A percentile compares a stretch with the other conserved stretches of the same genome.
Evolutionary conservation across 2,797 vertebrate genomes (phyloP).

Genomic region (Cyprinodon diabolis): DNA sequence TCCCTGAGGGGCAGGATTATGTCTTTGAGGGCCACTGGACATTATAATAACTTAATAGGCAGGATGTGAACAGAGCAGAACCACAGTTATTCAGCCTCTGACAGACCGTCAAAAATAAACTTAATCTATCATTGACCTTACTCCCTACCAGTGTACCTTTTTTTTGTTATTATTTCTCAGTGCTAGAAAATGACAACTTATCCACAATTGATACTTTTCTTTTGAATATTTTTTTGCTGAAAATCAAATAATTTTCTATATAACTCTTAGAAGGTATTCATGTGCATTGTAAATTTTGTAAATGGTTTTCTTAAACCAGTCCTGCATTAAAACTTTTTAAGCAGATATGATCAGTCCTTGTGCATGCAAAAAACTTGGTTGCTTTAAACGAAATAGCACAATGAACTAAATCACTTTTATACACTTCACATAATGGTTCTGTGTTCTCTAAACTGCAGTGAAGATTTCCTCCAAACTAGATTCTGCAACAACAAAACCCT

Average conservation of each 20-base stretch:
- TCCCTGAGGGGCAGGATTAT: slow-evolving; percentile 25
- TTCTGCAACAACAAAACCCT: too few relatives aligned
- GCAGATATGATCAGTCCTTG: not conserved
- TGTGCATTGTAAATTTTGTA: not conserved
- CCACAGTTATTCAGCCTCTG: slow-evolving; percentile 17
- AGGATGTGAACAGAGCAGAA: slow-evolving; percentile 30
- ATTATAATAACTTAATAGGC: slow-evolving; percentile 48
- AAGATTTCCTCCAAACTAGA: too few relatives aligned
- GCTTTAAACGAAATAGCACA: not conserved
- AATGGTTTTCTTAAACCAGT: not conserved
- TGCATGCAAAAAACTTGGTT: too few relatives aligned
- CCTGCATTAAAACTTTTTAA: not conserved
- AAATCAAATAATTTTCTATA: not conserved
- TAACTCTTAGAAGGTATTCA: too few relatives aligned
- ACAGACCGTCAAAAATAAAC: slow-evolving; percentile 19
- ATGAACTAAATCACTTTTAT: not conserved
- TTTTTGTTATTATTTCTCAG: not conserved
- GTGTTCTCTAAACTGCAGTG: too few relatives aligned
- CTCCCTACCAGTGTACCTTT: not conserved
- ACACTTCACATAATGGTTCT: too few relatives aligned
- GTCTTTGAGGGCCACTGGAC: slow-evolving; percentile 28
- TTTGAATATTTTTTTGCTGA: not conserved
- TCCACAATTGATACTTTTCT: not conserved
- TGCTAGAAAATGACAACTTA: not conserved
- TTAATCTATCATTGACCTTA: not conserved